Evolutionary conservation across 2,888 invertebrate species (phyloP).

Genomic region (Andrena haemorrhoa): DNA sequence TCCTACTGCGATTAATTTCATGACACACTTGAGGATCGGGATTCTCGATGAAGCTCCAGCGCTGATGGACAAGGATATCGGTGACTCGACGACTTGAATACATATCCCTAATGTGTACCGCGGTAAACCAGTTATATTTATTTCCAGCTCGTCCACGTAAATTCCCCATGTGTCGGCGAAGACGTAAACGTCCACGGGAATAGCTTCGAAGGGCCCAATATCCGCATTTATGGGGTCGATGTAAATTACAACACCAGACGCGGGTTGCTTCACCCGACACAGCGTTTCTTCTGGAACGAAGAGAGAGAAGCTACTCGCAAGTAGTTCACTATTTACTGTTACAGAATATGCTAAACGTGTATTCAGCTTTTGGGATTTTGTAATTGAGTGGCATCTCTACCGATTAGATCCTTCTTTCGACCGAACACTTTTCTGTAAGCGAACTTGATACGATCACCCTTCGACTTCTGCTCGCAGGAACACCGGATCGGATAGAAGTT

Average conservation of each 20-base stretch:
- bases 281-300: conserved; percentile 39
- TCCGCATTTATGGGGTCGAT: conserved; percentile 72
- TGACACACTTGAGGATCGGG: conserved; percentile 37
- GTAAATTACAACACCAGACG: conserved; percentile 81
- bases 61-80: conserved; percentile 83
- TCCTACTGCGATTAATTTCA: neutral
- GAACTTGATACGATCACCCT: conserved; percentile 64
- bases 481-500: conserved; percentile 74
- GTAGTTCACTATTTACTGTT: too few relatives aligned
- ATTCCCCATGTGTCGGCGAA: conserved; percentile 85
- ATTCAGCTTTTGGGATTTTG: neutral
- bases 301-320: neutral
- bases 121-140: conserved; percentile 82
- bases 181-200: conserved; percentile 81
- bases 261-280: conserved; percentile 70
- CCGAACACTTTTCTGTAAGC: conserved; percentile 45
- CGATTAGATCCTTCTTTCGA: conserved; percentile 18
- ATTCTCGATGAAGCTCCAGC: conserved; percentile 72
- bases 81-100: conserved; percentile 82
- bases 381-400: conserved; percentile 8
- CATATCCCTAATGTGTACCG: conserved; percentile 81
- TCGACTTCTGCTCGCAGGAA: conserved; percentile 39
- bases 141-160: conserved; percentile 84
- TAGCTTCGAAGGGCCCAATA: conserved; percentile 73
- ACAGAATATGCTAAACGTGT: neutral